Percentiles rank a stretch among this genome's conserved stretches.
Evolutionary conservation across 1,140 invertebrate species (phyloP).

Genomic region (Penaeus chinensis): DNA sequence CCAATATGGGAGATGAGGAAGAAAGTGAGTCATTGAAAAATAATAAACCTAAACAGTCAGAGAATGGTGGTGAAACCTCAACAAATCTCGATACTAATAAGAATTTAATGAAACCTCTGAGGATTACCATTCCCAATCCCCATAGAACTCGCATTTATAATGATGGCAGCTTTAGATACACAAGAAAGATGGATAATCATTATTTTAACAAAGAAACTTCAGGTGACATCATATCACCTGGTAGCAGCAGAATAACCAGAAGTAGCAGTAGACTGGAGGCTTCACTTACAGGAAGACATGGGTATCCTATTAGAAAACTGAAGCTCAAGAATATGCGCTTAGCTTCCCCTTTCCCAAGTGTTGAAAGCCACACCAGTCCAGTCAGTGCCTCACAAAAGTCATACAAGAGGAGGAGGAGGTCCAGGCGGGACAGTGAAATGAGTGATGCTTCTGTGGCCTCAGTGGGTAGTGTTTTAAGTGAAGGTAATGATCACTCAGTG

Average conservation of each 20-base stretch:
- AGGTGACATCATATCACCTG: too few species aligned
- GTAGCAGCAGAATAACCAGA: too few species aligned
- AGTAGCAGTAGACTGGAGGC: too few species aligned
- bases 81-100: slow-evolving; percentile 52
- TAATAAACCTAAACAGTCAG: slow-evolving; percentile 30
- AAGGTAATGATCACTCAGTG: slow-evolving; percentile 24
- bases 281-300: not conserved
- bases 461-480: not conserved
- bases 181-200: slow-evolving; percentile 16
- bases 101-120: slow-evolving; percentile 51
- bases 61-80: slow-evolving; percentile 16
- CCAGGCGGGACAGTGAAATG: not conserved
- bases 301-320: slow-evolving; percentile 12
- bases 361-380: slow-evolving; percentile 38
- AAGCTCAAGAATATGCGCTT: slow-evolving; percentile 15
- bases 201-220: too few species aligned
- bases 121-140: slow-evolving; percentile 51
- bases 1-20: not conserved
- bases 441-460: slow-evolving; percentile 30
- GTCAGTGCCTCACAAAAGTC: slow-evolving; percentile 25
- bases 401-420: slow-evolving; percentile 22
- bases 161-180: slow-evolving; percentile 5
- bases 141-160: slow-evolving; percentile 23
- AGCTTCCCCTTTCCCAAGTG: slow-evolving; percentile 33
- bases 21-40: slow-evolving; percentile 16